phyloP scores from a whole-genome alignment of 2,888 invertebrate genomes.

The Conomelus anceps region DNA sequence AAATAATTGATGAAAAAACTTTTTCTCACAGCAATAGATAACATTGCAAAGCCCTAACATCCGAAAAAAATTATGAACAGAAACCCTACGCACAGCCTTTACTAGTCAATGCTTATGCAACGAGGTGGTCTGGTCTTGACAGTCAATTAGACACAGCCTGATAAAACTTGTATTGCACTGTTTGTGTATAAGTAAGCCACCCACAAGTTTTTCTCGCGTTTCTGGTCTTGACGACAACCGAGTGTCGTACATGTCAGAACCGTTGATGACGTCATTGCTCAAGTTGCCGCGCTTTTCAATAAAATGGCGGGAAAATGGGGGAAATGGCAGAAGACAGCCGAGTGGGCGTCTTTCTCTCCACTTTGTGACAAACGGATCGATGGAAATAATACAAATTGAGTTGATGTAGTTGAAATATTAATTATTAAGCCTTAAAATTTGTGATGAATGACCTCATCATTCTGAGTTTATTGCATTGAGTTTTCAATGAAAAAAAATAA shows the following conservation, averaged over 20 bases:
- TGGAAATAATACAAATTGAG: too few relatives aligned
- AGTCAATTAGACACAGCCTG: neutral
- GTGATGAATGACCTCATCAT: neutral
- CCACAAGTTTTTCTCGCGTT: neutral
- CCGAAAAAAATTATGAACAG: too few relatives aligned
- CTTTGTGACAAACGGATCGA: neutral
- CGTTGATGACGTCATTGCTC: neutral
- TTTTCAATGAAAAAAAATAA: too few relatives aligned
- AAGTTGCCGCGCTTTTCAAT: neutral
- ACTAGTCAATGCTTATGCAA: neutral
- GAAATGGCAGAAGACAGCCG: neutral
- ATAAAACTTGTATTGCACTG: neutral
- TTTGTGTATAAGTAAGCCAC: neutral
- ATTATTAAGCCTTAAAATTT: neutral
- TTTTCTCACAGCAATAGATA: too few relatives aligned
- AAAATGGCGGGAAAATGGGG: neutral
- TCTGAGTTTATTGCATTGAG: too few relatives aligned
- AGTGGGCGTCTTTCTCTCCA: neutral
- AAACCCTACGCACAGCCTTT: too few relatives aligned
- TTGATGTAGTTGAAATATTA: neutral
- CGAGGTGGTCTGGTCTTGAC: neutral
- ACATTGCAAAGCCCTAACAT: too few relatives aligned
- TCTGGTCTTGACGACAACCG: too few relatives aligned
- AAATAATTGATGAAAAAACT: too few relatives aligned
- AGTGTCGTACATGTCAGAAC: neutral